These are phyloP conservation scores for Sterna hirundo DNA, from an alignment of 2,113 vertebrate species.

Conservation along the genomic window DNA sequence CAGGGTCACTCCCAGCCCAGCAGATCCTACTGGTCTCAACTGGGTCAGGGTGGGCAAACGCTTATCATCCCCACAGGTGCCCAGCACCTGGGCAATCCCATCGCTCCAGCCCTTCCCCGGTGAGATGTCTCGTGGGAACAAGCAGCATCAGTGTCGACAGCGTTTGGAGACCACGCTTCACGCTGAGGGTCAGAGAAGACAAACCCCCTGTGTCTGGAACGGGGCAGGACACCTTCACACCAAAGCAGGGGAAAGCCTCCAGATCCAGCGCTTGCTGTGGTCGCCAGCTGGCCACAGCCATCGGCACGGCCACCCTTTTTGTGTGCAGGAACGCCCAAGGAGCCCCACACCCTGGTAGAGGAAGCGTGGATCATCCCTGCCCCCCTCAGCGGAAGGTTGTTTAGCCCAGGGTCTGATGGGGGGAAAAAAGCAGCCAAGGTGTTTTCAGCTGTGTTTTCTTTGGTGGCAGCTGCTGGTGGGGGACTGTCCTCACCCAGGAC, in stretches of 20 bases:
- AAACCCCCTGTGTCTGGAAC: background rate
- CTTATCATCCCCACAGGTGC: rapidly evolving
- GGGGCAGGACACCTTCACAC: background rate
- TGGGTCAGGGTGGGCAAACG: background rate
- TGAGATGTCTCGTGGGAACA: background rate
- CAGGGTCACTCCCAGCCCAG: background rate
- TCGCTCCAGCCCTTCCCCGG: background rate
- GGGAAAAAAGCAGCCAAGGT: background rate
- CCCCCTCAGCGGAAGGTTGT: background rate
- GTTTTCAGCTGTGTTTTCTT: background rate
- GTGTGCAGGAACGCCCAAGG: rapidly evolving
- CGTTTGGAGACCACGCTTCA: background rate
- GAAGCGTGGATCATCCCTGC: background rate
- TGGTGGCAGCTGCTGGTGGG: background rate
- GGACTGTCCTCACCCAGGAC: background rate
- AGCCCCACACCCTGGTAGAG: background rate
- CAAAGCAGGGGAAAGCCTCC: background rate
- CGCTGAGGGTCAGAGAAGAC: background rate
- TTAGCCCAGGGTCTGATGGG: background rate
- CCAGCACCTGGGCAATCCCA: background rate
- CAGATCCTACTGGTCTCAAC: background rate
- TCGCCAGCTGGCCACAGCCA: background rate
- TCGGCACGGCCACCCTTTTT: rapidly evolving
- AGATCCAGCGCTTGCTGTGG: background rate
- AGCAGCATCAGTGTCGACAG: background rate